phyloP scores from a whole-genome alignment of 2,888 invertebrate species.

The Leucophenga maculata region DNA sequence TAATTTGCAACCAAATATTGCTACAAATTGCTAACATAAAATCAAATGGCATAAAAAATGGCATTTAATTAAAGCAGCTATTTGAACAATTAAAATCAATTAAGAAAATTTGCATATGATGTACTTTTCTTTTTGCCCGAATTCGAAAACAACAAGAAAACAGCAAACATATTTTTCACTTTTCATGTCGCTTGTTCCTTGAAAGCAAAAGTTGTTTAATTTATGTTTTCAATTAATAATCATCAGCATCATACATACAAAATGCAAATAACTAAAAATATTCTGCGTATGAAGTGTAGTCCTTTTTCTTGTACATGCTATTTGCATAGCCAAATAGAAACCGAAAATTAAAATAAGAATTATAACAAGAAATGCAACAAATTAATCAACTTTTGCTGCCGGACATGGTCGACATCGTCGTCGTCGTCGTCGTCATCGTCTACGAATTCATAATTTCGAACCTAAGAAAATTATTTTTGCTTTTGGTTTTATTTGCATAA shows the following conservation, averaged over 20 bases:
- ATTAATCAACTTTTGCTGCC: constrained; percentile 55
- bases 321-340: background rate
- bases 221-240: constrained; percentile 57
- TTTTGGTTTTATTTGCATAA: constrained; percentile 24
- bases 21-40: constrained; percentile 41
- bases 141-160: background rate
- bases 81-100: background rate
- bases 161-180: too few relatives aligned
- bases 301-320: background rate
- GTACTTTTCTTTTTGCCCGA: background rate
- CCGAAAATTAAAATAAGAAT: background rate
- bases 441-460: constrained; percentile 52
- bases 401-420: constrained; percentile 28
- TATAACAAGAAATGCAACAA: constrained; percentile 41
- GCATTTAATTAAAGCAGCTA: constrained; percentile 7
- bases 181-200: too few relatives aligned
- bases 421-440: too few relatives aligned
- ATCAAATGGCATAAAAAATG: background rate
- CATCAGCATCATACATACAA: constrained; percentile 23
- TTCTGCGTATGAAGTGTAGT: constrained; percentile 4
- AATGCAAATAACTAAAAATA: constrained; percentile 24
- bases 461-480: too few relatives aligned
- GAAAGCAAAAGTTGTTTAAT: constrained; percentile 21
- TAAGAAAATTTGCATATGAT: constrained; percentile 21
- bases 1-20: too few relatives aligned